Evolutionary conservation across 2,113 vertebrate species (phyloP).

Genomic region (Sinosuthora webbiana): DNA sequence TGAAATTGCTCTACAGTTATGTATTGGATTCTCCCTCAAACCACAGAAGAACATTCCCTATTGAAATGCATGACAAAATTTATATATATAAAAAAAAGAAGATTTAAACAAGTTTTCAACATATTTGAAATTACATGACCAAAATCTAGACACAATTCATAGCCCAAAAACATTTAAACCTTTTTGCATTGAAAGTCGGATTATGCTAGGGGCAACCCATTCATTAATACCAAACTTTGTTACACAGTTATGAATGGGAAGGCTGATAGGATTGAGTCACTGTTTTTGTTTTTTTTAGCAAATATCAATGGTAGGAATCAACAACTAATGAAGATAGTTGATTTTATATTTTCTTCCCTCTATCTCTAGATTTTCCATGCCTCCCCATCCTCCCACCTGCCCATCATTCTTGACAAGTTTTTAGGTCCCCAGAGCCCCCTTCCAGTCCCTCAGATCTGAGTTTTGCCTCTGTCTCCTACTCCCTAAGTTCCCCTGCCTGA

Average conservation of each 20-base stretch:
- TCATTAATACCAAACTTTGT: neutral
- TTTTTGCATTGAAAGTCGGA: neutral
- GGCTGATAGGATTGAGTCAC: neutral
- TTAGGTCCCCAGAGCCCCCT: neutral
- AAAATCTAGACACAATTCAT: neutral
- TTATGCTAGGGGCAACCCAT: neutral
- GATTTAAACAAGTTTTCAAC: neutral
- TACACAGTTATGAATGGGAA: neutral
- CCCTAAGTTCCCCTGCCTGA: neutral
- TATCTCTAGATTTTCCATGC: neutral
- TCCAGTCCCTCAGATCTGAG: neutral
- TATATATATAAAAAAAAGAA: neutral
- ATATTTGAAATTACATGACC: neutral
- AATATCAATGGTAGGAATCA: neutral
- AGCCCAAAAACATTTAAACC: neutral
- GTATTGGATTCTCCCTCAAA: neutral
- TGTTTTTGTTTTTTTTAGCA: neutral
- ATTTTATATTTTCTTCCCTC: neutral
- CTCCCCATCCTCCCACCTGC: neutral
- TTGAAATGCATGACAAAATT: neutral
- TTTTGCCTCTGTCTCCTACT: neutral
- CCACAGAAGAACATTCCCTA: neutral
- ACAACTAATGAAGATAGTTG: neutral
- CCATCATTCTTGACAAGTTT: neutral
- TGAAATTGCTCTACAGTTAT: neutral